A percentile compares a stretch with the other conserved stretches of the same genome.
Evolutionary conservation across 2,797 vertebrate genomes (phyloP).

Genomic region (Sebastes wilsoni): DNA sequence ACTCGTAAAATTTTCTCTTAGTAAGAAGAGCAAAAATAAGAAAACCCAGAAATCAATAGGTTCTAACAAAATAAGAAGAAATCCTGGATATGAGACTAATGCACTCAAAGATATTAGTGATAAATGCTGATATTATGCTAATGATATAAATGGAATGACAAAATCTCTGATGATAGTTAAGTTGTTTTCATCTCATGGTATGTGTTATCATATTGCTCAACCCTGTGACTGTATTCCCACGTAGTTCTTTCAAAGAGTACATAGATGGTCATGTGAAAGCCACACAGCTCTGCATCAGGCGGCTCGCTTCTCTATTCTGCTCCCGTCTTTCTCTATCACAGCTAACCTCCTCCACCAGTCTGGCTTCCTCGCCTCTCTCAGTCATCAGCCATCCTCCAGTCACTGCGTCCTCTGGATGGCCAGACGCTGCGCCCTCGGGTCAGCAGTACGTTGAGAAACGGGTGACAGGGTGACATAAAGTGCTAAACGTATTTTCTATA

Average conservation of each 20-base stretch:
- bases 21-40: too few species aligned
- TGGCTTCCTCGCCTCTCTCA: not conserved
- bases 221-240: not conserved
- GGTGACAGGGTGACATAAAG: not conserved
- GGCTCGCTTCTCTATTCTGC: not conserved
- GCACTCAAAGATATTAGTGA: not conserved
- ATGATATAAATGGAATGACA: not conserved
- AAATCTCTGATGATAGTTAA: not conserved
- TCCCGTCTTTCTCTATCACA: not conserved
- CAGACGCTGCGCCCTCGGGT: not conserved
- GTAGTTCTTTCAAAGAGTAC: not conserved
- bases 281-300: not conserved
- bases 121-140: not conserved
- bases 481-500: not conserved
- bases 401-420: not conserved
- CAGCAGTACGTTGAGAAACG: not conserved
- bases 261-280: slow-evolving; percentile 23
- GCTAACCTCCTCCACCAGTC: not conserved
- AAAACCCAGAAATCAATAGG: too few species aligned
- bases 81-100: not conserved
- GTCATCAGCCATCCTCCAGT: not conserved
- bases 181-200: not conserved
- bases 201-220: not conserved
- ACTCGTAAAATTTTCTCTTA: too few species aligned
- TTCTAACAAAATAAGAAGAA: too few species aligned